phyloP scores from a whole-genome alignment of 2,113 vertebrate genomes.

The Phaethornis superciliosus region DNA sequence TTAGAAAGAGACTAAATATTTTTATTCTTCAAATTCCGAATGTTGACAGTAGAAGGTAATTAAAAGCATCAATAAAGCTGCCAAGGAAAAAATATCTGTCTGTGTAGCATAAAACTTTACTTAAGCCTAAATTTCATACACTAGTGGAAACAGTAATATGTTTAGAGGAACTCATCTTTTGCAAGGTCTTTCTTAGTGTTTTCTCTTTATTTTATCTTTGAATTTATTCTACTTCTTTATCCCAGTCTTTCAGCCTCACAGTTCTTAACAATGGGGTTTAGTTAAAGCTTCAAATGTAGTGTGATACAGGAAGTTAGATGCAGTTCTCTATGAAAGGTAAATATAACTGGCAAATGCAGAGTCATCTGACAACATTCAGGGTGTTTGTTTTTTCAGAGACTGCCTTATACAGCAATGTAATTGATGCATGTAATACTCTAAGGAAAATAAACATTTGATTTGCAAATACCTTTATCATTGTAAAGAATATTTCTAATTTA shows the following conservation, averaged over 20 bases:
- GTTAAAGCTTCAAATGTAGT: neutral
- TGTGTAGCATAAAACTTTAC: neutral
- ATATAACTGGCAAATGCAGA: neutral
- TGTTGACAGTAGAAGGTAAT: conserved; percentile 53
- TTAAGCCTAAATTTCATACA: neutral
- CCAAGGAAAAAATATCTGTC: neutral
- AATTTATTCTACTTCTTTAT: neutral
- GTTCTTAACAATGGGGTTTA: neutral
- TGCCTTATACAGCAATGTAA: neutral
- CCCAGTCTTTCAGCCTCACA: neutral
- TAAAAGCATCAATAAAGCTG: conserved; percentile 2
- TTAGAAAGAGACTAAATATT: conserved; percentile 43
- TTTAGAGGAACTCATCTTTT: neutral
- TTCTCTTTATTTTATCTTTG: neutral
- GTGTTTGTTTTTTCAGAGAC: neutral
- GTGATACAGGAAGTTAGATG: neutral
- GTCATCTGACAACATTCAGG: neutral
- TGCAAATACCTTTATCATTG: neutral
- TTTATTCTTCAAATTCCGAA: conserved; percentile 47
- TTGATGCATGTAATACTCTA: neutral
- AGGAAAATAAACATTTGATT: neutral
- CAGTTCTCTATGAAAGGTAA: neutral
- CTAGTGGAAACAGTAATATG: neutral
- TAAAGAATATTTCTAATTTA: neutral
- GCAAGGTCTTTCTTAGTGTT: neutral